Evolutionary conservation across 2,888 invertebrate genomes (phyloP), one percentile per base, ranked within the genome.

Genomic region (Drosophila cognata): DNA sequence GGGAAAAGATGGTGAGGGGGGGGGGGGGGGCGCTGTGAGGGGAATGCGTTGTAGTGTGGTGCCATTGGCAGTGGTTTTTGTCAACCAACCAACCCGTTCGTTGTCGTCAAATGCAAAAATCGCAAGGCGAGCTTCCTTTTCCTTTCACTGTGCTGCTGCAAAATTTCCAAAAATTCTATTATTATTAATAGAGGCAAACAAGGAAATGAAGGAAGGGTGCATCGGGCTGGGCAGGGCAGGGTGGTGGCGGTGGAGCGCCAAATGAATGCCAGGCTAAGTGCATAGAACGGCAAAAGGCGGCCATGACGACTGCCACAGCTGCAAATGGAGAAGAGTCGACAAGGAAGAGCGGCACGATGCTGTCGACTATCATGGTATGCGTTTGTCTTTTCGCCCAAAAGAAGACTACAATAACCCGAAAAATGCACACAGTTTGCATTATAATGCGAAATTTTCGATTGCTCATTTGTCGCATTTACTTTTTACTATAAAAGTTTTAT

Each of bases 381-480:
- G 82, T 74, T 88, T 83, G 81, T 87, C 84, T 87, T 84, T 79
- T 69, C 48, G 57, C 63, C 84, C 73, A 61, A 84, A 71, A 77
- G 77, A 70, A 63, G 81, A 83, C 78, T 84, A 86, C 83, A 85
- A 85, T 85, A 85, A 82, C 83, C 87, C 87, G 87, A 85, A 85
- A 88, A 89, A 86, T 88, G 84, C 86, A 89, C 87, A 86, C 84
- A 85, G 83, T 87, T 89, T 89, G 90, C 90, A 90, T 86, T 88
- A 91, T 91, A 91, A 88, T 84, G 81, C 83, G 78, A 91, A 85
- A 90, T 89, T 91, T 91, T 91, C 91, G 91, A 91, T 91, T 91
- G 91, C 91, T 91, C 91, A 90, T 90, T 91, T 89, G 91, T 89
- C 88, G 89, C 89, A 85, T 89, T 89, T 88, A 89, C 88, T 82